Evolutionary conservation across 2,113 vertebrate genomes (phyloP).

Genomic region (Heloderma charlesbogerti): DNA sequence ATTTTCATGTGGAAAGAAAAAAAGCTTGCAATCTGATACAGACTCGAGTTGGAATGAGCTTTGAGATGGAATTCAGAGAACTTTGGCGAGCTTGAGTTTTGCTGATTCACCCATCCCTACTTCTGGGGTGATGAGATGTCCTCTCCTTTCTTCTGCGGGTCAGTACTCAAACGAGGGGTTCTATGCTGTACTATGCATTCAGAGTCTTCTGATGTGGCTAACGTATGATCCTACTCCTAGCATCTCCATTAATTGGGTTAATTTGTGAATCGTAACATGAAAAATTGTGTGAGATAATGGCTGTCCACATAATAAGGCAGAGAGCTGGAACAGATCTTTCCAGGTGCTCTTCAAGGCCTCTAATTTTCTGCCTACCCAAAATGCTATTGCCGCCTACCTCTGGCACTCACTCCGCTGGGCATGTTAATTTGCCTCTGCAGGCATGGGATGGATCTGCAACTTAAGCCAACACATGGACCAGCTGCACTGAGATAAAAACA

Average conservation of each 20-base stretch:
- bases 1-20: no score
- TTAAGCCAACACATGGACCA: accelerated
- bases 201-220: not conserved
- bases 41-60: no score
- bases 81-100: no score
- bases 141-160: not conserved
- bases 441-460: not conserved
- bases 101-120: no score
- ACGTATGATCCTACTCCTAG: not conserved
- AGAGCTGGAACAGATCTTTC: not conserved
- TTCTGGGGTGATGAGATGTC: no score
- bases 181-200: no score
- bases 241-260: no score
- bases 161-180: not conserved
- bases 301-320: no score
- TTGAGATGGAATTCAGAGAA: no score
- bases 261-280: not conserved
- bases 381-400: no score
- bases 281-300: not conserved
- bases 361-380: not conserved
- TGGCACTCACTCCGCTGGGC: no score
- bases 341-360: not conserved
- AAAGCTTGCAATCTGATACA: no score
- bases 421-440: accelerated
- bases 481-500: not conserved